Conservation (phyloP, 2,888 invertebrate species). For the Stenodera caucasica region DNA sequence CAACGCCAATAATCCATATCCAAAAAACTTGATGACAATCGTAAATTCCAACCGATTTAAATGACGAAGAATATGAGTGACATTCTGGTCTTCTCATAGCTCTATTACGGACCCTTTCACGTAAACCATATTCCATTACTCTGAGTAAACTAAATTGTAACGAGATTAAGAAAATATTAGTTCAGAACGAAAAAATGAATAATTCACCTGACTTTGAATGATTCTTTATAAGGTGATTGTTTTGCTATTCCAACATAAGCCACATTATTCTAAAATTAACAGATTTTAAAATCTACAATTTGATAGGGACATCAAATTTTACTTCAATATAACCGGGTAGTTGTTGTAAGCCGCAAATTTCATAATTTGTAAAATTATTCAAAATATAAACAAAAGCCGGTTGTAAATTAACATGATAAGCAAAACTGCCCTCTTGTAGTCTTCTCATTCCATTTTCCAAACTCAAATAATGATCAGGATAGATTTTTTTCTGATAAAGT, state of each 20-base stretch:
- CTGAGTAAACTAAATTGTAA: slow-evolving; percentile 35
- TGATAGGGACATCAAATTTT: no score
- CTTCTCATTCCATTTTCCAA: slow-evolving; percentile 50
- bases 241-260: slow-evolving; percentile 39
- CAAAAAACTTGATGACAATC: slow-evolving; percentile 42
- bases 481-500: slow-evolving; percentile 51
- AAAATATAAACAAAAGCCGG: slow-evolving; percentile 54
- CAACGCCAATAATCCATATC: slow-evolving; percentile 37
- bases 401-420: slow-evolving; percentile 53
- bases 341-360: slow-evolving; percentile 58
- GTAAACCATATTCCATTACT: slow-evolving; percentile 40
- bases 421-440: slow-evolving; percentile 51
- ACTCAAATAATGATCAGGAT: slow-evolving; percentile 49
- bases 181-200: background rate
- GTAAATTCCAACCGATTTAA: slow-evolving; percentile 42
- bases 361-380: slow-evolving; percentile 56
- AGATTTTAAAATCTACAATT: no score
- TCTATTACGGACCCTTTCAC: slow-evolving; percentile 34
- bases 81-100: slow-evolving; percentile 40
- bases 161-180: background rate
- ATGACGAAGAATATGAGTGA: slow-evolving; percentile 40
- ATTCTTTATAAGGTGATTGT: slow-evolving; percentile 41
- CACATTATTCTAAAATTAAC: slow-evolving; percentile 31
- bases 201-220: slow-evolving; percentile 40
- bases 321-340: slow-evolving; percentile 44